phyloP scores from a whole-genome alignment of 2,888 invertebrate species.

The Pseudococcus jackbeardsleyi region DNA sequence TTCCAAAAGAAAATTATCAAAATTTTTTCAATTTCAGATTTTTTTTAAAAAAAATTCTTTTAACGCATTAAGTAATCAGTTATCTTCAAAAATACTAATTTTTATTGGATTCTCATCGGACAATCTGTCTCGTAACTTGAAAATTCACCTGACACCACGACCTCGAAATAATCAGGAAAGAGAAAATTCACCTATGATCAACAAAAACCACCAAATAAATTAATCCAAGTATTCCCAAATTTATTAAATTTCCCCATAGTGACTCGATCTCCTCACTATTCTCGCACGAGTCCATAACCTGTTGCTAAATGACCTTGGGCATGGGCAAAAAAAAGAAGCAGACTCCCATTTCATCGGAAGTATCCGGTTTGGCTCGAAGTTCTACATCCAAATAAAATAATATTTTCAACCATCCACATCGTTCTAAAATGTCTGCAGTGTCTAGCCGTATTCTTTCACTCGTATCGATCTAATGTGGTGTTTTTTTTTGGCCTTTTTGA shows the following conservation, averaged over 20 bases:
- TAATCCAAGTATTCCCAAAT: neutral
- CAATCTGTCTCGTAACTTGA: too few species aligned
- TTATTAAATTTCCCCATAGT: neutral
- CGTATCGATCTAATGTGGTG: neutral
- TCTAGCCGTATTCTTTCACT: neutral
- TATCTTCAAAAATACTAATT: too few species aligned
- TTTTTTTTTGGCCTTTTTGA: neutral
- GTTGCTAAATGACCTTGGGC: conserved; percentile 10
- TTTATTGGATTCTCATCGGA: too few species aligned
- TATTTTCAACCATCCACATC: too few species aligned
- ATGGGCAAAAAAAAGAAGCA: neutral
- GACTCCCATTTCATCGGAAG: neutral
- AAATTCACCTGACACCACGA: too few species aligned
- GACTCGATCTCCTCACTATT: neutral
- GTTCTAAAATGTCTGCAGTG: neutral
- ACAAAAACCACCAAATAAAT: too few species aligned
- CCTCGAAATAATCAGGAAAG: too few species aligned
- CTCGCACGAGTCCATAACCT: neutral
- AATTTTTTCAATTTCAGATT: too few species aligned
- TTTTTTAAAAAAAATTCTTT: too few species aligned
- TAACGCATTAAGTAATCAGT: too few species aligned
- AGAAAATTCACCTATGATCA: too few species aligned
- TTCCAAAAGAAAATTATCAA: too few species aligned
- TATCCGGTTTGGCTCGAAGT: conserved; percentile 23
- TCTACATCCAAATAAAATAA: neutral